Base-by-base conservation (phyloP, 2,888 invertebrate species). In the Cheilosia vernalis region DNA sequence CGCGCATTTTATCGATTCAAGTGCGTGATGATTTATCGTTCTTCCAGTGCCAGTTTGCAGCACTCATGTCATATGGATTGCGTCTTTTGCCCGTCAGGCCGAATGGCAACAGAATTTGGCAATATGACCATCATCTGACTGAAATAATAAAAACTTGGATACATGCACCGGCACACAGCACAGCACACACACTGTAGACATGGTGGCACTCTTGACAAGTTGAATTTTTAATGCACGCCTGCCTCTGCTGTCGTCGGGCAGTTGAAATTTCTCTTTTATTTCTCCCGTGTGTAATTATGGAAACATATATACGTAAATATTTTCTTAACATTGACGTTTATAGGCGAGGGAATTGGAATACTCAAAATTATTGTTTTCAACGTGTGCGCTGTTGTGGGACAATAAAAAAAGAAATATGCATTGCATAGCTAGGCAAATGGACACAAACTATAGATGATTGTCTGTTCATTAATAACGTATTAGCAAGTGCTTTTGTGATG, bases 21-120 rank as follows among this genome's bases (percentile, higher is more conserved):
- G 63, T 37, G 49, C 49, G 63, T 64, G 63, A 64, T 64, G 63
- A 64, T 49, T 64, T 49, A 49, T 64, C 19, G 49, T 64, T 64
- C 19, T 49, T 19, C 49, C 10, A 49, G 47, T 30, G 13, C 4
- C 17, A 17, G 30, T 30, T 6, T 0, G 30, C 30, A 7, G 9
- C 30, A 30, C n/a, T n/a, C 40, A 53, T 53, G 40, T 53, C 66
- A 40, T 66, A 24, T 17, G 40, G 42, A 51, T 64, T 40, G 49
- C 60, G 70, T 37, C 40, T 70, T 60, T 42, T 72, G 40, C 24
- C 53, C n/a, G 40, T 53, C 24, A 60, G 37, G 19, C 13, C 30
- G 27, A 51, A 40, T 27, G 42, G 21, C 30, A 19, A 30, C n/a
- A 53, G 30, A 72, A 72, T 72, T 72, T 72, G 61, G 61, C 60